phyloP scores from a whole-genome alignment of 2,113 vertebrate genomes.

The Hippocampus guttulatus region DNA sequence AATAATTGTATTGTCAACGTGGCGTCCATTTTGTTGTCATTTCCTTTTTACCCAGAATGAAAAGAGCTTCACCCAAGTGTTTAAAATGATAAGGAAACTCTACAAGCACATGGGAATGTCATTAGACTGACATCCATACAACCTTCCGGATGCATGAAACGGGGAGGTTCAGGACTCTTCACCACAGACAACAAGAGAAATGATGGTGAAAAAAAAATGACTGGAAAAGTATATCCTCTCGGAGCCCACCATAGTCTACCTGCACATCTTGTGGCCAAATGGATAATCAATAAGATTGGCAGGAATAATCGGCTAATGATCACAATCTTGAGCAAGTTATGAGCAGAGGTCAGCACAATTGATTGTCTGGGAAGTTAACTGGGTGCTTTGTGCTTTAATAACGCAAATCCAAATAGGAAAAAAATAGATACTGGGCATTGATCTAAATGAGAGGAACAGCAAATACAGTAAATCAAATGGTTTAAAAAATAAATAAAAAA shows the following conservation, averaged over 20 bases:
- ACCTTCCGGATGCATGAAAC: slow-evolving; percentile 76
- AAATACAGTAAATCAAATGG: neutral
- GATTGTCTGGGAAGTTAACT: slow-evolving; percentile 59
- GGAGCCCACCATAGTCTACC: slow-evolving; percentile 18
- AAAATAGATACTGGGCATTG: slow-evolving; percentile 22
- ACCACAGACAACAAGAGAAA: slow-evolving; percentile 27
- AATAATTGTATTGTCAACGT: neutral
- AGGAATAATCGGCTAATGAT: slow-evolving; percentile 8
- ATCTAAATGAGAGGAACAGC: neutral
- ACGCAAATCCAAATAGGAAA: slow-evolving; percentile 50
- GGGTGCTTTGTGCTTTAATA: slow-evolving; percentile 67
- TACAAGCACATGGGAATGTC: slow-evolving; percentile 78
- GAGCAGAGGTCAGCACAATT: slow-evolving; percentile 54
- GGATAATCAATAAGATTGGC: slow-evolving; percentile 59
- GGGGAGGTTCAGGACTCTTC: slow-evolving; percentile 72
- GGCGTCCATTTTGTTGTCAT: neutral
- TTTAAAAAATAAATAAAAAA: neutral
- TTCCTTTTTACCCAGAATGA: neutral
- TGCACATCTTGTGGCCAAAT: slow-evolving; percentile 34
- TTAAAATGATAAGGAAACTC: slow-evolving; percentile 1
- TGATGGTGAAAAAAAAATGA: neutral
- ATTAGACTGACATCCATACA: slow-evolving; percentile 78
- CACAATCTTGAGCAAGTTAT: slow-evolving; percentile 27
- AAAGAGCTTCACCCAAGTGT: neutral
- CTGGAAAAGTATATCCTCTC: neutral